Evolutionary conservation across 2,113 vertebrate species (phyloP).

Genomic region (Nothoprocta perdicaria): DNA sequence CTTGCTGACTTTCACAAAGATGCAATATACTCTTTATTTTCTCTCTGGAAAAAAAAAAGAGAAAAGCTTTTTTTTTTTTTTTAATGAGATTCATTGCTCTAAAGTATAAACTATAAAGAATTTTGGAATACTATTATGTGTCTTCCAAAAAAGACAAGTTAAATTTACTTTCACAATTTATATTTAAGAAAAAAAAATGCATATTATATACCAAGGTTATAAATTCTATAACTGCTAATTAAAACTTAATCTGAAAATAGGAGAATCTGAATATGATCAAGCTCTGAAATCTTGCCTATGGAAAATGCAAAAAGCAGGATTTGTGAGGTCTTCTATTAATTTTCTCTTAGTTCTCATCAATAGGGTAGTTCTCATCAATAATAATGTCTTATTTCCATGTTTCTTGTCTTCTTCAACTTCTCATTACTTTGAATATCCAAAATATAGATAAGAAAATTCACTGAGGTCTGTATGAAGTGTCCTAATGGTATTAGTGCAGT

Average conservation of each 20-base stretch:
- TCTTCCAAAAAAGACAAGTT: background rate
- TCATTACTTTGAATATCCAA: background rate
- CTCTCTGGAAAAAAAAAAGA: accelerated
- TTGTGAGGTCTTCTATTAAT: background rate
- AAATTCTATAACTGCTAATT: background rate
- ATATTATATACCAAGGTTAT: background rate
- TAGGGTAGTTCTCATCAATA: background rate
- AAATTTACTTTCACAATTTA: background rate
- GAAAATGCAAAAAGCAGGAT: background rate
- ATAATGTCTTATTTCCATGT: background rate
- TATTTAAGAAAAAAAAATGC: background rate
- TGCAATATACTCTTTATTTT: background rate
- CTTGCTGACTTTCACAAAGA: background rate
- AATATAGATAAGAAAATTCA: background rate
- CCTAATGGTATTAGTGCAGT: background rate
- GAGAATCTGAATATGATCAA: background rate
- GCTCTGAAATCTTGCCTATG: background rate
- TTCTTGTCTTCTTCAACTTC: background rate
- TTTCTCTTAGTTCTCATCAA: background rate
- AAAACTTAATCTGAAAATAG: background rate
- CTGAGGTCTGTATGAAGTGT: background rate
- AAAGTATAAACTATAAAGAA: background rate
- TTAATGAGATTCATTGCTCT: background rate
- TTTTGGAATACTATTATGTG: background rate
- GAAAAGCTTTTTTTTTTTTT: too few species aligned